A percentile compares a stretch with the other conserved stretches of the same genome.
Conservation (phyloP, 2,888 invertebrate genomes). For the Amiota mariae region DNA sequence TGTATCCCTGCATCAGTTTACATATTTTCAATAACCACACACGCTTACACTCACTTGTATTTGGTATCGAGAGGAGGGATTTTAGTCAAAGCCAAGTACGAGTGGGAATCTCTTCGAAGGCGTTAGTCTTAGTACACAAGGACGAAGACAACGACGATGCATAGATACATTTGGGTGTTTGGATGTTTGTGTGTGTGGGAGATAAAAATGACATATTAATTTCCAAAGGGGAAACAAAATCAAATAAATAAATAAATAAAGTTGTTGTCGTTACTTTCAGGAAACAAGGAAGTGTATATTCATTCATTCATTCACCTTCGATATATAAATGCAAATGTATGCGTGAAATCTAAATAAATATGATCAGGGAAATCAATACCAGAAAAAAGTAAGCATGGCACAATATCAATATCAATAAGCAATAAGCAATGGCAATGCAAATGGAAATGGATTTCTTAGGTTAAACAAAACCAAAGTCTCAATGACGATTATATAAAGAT, state of each 20-base stretch:
- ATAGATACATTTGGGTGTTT: constrained; percentile 24
- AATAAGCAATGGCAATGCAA: constrained; percentile 9
- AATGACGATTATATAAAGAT: not conserved
- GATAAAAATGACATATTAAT: constrained; percentile 67
- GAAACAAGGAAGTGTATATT: not conserved
- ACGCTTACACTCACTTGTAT: too few relatives aligned
- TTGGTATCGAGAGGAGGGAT: too few relatives aligned
- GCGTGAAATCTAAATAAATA: constrained; percentile 56
- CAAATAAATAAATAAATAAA: constrained; percentile 58
- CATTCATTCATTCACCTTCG: constrained; percentile 20
- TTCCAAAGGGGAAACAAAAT: constrained; percentile 66
- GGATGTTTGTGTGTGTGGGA: too few relatives aligned
- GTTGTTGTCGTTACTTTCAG: constrained; percentile 54
- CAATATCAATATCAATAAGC: constrained; percentile 24
- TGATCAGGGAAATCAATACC: constrained; percentile 62
- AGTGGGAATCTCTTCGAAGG: not conserved
- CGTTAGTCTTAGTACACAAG: not conserved
- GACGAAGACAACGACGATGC: not conserved
- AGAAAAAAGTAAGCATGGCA: not conserved
- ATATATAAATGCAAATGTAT: constrained; percentile 53
- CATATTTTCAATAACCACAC: too few relatives aligned
- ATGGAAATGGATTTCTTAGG: too few relatives aligned
- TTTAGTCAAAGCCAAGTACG: not conserved
- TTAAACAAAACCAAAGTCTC: not conserved
- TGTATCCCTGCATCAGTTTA: too few relatives aligned